Percentiles rank a stretch among this genome's conserved stretches.
These are phyloP conservation scores for Thalassarche chlororhynchos DNA, from an alignment of 2,113 vertebrate species.

Conservation along the genomic window DNA sequence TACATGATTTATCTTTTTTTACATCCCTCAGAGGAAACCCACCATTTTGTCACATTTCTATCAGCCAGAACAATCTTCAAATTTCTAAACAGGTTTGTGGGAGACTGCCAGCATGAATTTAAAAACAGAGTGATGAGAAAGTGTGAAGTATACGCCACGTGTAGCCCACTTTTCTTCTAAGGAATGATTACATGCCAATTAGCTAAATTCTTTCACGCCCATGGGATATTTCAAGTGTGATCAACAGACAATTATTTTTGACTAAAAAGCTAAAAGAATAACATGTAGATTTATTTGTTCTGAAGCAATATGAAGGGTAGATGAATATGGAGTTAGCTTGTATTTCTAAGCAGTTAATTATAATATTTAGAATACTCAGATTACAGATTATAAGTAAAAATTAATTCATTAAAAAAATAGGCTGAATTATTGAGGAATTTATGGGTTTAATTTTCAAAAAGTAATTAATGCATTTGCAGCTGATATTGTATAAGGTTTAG, in stretches of 20 bases:
- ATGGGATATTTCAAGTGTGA: background rate
- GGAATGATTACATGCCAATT: background rate
- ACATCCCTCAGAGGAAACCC: background rate
- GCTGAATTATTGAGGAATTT: background rate
- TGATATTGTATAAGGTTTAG: background rate
- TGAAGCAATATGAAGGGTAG: background rate
- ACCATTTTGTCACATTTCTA: background rate
- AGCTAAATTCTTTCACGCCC: background rate
- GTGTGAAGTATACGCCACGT: accelerated
- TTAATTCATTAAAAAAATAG: background rate
- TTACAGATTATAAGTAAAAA: background rate
- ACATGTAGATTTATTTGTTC: background rate
- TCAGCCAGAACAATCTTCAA: background rate
- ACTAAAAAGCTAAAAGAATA: background rate
- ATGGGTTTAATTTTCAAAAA: background rate
- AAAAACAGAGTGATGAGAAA: background rate
- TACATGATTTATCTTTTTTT: background rate
- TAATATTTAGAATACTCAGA: background rate
- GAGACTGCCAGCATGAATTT: background rate
- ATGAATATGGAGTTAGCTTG: background rate
- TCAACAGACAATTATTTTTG: background rate
- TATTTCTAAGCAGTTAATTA: background rate
- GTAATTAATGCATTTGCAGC: background rate
- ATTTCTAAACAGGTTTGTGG: background rate
- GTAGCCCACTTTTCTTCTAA: background rate